Percentiles rank a stretch among this genome's conserved stretches.
phyloP scores from a whole-genome alignment of 2,888 invertebrate species.

The Alcis repandata region DNA sequence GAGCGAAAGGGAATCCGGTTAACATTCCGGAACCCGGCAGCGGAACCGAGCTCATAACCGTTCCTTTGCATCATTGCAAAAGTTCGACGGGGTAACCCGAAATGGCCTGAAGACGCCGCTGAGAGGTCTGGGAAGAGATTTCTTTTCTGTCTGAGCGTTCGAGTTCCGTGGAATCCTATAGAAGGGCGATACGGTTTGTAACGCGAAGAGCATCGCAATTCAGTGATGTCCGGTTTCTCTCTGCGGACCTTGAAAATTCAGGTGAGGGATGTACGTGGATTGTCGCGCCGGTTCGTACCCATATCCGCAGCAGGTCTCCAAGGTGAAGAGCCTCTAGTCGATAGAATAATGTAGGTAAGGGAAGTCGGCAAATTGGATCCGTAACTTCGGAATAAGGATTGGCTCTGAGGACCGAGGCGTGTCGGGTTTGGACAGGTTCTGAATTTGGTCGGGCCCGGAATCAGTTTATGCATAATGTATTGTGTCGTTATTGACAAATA shows the following conservation, averaged over 20 bases:
- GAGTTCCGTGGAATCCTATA: conserved; percentile 80
- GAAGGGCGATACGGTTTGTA: conserved; percentile 83
- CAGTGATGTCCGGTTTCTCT: conserved; percentile 65
- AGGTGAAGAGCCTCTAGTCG: conserved; percentile 90
- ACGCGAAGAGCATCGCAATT: conserved; percentile 66
- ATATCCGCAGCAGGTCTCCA: conserved; percentile 92
- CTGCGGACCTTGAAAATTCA: conserved; percentile 71
- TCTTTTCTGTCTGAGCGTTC: conserved; percentile 80
- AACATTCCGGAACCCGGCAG: conserved; percentile 87
- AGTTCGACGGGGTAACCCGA: conserved; percentile 69
- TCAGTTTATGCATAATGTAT: conserved; percentile 31
- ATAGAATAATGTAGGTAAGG: conserved; percentile 89
- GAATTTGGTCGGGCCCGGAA: conserved; percentile 43
- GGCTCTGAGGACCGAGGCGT: conserved; percentile 90
- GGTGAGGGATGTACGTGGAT: conserved; percentile 67
- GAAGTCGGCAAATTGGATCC: conserved; percentile 90
- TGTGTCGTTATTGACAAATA: background rate
- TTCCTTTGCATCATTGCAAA: conserved; percentile 62
- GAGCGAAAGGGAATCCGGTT: conserved; percentile 86
- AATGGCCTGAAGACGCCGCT: conserved; percentile 86
- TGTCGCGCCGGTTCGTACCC: conserved; percentile 86
- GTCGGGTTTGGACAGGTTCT: conserved; percentile 83
- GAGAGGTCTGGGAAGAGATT: conserved; percentile 83
- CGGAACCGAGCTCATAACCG: conserved; percentile 79
- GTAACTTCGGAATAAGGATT: conserved; percentile 90